A percentile compares a stretch with the other conserved stretches of the same genome.
Conservation (phyloP, 2,797 vertebrate genomes). For the Characodon lateralis region DNA sequence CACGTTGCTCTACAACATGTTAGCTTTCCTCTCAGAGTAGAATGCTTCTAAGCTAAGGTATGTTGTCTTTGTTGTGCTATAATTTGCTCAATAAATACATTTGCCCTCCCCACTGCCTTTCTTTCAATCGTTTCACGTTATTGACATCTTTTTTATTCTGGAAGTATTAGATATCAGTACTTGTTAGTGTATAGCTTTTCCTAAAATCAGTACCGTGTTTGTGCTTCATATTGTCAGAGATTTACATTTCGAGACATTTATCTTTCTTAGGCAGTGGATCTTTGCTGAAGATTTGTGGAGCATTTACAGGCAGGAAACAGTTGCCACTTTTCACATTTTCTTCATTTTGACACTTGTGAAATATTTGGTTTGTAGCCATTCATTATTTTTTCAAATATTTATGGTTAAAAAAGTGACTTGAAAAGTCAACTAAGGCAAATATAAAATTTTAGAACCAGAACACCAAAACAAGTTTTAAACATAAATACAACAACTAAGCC, state of each 20-base stretch:
- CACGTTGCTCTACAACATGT: constrained; percentile 49
- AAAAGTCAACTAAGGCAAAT: neutral
- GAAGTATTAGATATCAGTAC: constrained; percentile 71
- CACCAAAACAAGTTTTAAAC: neutral
- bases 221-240: neutral
- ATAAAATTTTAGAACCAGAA: neutral
- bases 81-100: constrained; percentile 73
- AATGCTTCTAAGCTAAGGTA: constrained; percentile 55
- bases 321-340: neutral
- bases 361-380: neutral
- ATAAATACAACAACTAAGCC: neutral
- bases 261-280: neutral
- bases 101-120: constrained; percentile 53
- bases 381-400: neutral
- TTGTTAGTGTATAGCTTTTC: constrained; percentile 52
- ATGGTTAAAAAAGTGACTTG: neutral
- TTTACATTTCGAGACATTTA: neutral
- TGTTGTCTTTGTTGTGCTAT: constrained; percentile 54
- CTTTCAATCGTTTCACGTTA: constrained; percentile 44
- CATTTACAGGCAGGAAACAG: neutral
- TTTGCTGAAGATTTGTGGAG: neutral
- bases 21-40: constrained; percentile 47
- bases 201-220: constrained; percentile 39
- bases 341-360: neutral
- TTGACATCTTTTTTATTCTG: constrained; percentile 49